Conservation (phyloP, 2,888 invertebrate species). For the Aphrophora alni region DNA sequence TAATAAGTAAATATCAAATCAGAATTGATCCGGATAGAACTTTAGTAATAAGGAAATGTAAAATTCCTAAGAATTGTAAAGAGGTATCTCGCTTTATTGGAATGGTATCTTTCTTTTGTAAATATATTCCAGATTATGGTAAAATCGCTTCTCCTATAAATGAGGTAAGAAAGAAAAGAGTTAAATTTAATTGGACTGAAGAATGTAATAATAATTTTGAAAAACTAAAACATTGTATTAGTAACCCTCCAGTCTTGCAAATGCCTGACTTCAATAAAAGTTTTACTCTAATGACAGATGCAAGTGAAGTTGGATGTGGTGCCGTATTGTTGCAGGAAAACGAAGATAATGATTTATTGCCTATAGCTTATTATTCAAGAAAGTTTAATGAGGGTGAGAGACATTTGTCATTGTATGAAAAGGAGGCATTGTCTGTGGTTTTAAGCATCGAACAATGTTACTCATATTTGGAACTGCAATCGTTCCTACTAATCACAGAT, state of each 20-base stretch:
- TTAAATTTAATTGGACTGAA: conserved; percentile 11
- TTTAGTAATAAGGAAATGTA: neutral
- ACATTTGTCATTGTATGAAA: conserved; percentile 3
- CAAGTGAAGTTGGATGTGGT: neutral
- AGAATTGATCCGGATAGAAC: conserved; percentile 21
- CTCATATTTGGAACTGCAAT: neutral
- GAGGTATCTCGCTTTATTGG: conserved; percentile 17
- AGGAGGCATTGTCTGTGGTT: conserved; percentile 14
- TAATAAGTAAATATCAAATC: conserved; percentile 6
- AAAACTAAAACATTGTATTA: conserved; percentile 3
- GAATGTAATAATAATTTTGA: neutral
- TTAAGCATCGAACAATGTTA: neutral
- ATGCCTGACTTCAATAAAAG: conserved; percentile 11
- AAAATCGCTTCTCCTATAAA: conserved; percentile 19
- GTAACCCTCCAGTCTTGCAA: conserved; percentile 3
- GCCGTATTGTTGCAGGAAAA: too few relatives aligned
- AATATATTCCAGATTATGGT: neutral
- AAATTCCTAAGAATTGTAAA: neutral
- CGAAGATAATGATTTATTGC: too few relatives aligned
- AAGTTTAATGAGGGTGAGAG: conserved; percentile 12
- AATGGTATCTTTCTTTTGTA: conserved; percentile 2
- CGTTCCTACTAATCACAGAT: neutral
- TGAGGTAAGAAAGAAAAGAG: conserved; percentile 22
- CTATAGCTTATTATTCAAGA: neutral
- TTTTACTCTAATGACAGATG: conserved; percentile 6